Base-by-base conservation (phyloP, 2,888 invertebrate genomes). In the Amblyjoppa proteus region DNA sequence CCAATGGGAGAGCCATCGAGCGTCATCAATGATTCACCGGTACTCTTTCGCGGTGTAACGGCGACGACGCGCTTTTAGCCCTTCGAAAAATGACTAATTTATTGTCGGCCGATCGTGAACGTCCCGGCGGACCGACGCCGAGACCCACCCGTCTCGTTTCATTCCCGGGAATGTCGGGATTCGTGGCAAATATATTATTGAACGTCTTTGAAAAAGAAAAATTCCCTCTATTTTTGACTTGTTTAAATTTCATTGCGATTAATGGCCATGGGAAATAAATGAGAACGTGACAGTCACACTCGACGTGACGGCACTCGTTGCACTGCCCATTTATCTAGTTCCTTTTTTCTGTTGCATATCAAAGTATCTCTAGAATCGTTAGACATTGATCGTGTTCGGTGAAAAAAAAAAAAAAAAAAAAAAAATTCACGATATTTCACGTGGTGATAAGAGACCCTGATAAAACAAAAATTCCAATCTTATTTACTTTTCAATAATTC, bases 11-110 rank as follows among this genome's bases (percentile, higher is more conserved):
- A 71, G 38, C 41, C 71, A 85, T 85, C 85, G 81, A 81, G 78
- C n/a, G 51, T 70, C 64, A 75, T 85, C 51, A 85, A 85, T 82
- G 75, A 82, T 85, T 79, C 85, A 85, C 82, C 71, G 49, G 31
- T 51, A 53, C 69, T 74, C 69, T 41, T 58, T 77, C 61, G 71
- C 49, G 25, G 77, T 28, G 38, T 38, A 34, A 45, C 20, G 34
- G 28, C 41, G 70, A 64, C 34, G 64, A 70, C 56, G 77, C 75
- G 45, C 61, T 81, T 85, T 85, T 71, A 81, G 68, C 81, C 70
- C 70, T 81, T 81, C 49, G 51, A 45, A 56, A 64, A 74, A 70
- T 78, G 45, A 81, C 66, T 78, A 70, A 81, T 84, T 77, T 41
- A 81, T 74, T 34, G 74, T 66, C 70, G n/a, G 20, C 4, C 9